Evolutionary conservation across 2,797 vertebrate genomes (phyloP).

Genomic region (Peromyscus attwateri): DNA sequence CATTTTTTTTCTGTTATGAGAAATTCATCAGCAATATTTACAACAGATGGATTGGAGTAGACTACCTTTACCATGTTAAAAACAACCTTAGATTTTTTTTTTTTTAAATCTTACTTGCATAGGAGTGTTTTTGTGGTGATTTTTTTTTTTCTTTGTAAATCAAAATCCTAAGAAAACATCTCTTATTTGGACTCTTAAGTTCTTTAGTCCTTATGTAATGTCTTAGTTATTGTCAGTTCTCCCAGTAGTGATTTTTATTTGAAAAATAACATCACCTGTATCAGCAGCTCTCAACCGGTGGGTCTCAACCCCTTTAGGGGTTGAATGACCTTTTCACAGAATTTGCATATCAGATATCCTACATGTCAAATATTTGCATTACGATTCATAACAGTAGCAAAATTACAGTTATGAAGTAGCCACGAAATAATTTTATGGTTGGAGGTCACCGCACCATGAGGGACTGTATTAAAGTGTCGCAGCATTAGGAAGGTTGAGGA

Average conservation of each 20-base stretch:
- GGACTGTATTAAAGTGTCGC: no score
- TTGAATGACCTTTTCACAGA: not conserved
- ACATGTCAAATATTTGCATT: not conserved
- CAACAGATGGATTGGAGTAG: slow-evolving; percentile 41
- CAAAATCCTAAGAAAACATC: slow-evolving; percentile 70
- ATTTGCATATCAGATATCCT: not conserved
- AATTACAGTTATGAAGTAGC: not conserved
- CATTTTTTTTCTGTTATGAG: slow-evolving; percentile 17
- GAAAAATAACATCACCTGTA: not conserved
- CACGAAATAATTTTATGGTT: no score
- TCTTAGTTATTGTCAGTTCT: slow-evolving; percentile 7
- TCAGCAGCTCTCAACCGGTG: not conserved
- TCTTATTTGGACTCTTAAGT: slow-evolving; percentile 52
- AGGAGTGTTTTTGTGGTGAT: slow-evolving; percentile 56
- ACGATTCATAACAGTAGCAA: no score
- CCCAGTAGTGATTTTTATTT: slow-evolving; percentile 47
- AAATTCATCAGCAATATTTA: slow-evolving; percentile 47
- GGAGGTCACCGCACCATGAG: not conserved
- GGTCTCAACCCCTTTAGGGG: no score
- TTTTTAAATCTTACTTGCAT: not conserved
- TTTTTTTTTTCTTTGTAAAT: slow-evolving; percentile 22
- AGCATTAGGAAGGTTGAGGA: no score
- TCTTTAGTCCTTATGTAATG: slow-evolving; percentile 33
- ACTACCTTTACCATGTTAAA: slow-evolving; percentile 44
- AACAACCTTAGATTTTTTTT: slow-evolving; percentile 60